These are phyloP conservation scores for Lepidochitona cinerea DNA, from an alignment of 2,888 invertebrate genomes.

Conservation along the genomic window DNA sequence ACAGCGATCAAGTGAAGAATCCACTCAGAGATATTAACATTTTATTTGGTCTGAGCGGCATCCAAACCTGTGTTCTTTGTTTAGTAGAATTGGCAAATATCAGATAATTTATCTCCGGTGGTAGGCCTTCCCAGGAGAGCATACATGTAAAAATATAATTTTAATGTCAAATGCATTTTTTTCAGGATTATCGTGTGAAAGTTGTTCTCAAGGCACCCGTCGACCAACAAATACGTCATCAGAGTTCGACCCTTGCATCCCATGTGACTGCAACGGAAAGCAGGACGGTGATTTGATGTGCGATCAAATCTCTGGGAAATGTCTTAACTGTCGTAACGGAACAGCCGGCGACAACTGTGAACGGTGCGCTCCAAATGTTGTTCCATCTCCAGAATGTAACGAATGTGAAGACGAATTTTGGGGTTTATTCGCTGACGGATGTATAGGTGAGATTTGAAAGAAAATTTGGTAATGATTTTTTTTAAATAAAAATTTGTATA, in stretches of 20 bases:
- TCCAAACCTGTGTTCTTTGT: no score
- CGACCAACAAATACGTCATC: slow-evolving; percentile 14
- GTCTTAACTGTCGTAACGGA: slow-evolving; percentile 51
- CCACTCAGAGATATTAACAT: no score
- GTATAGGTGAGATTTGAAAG: slow-evolving; percentile 43
- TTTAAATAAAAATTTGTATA: no score
- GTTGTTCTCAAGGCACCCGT: slow-evolving; percentile 38
- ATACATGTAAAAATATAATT: no score
- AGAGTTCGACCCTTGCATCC: slow-evolving; percentile 32
- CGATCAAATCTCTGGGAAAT: slow-evolving; percentile 31
- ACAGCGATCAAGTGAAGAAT: no score
- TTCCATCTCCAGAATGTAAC: slow-evolving; percentile 28
- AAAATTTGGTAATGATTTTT: no score
- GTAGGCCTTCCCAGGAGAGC: no score
- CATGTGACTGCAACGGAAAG: slow-evolving; percentile 40
- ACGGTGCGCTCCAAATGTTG: slow-evolving; percentile 36
- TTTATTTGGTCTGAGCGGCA: no score
- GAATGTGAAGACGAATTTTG: slow-evolving; percentile 37
- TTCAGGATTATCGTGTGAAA: slow-evolving; percentile 48
- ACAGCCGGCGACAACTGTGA: slow-evolving; percentile 43
- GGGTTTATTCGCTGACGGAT: slow-evolving; percentile 42
- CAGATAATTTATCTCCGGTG: no score
- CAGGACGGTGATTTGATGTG: slow-evolving; percentile 34
- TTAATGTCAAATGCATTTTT: no score
- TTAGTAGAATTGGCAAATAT: no score